Evolutionary conservation across 2,113 vertebrate species (phyloP), one percentile per base, ranked within the genome.

Genomic region (Sporophila hypoxantha): DNA sequence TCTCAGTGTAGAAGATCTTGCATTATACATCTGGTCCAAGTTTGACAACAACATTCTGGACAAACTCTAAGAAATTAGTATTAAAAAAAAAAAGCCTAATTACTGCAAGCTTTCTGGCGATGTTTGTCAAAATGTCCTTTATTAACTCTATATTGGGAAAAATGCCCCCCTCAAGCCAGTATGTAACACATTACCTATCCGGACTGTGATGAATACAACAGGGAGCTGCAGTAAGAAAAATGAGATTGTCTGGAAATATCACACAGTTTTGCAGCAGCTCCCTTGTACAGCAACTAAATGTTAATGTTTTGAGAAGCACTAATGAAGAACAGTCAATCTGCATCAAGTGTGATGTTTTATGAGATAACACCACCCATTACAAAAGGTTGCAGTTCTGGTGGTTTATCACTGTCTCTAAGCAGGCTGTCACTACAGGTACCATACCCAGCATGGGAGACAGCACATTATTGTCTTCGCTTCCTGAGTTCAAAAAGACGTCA

Each of bases 401-500:
- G 42, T 76, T 20, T 55, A 36, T 49, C n/a, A 4, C 56, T 32
- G 55, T 36, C 56, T 56, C 39, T 59, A 87, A 82, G 68, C 50
- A 76, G 76, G 1, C 23, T 44, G 39, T 30, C 66, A 59, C 22
- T 39, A 47, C 49, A 74, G 76, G 76, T 12, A 46, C 25, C 85
- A 74, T 97, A 99, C 99, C 99, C 95, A 95, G 93, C 71, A 96
- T 93, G 4, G 98, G 97, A 56, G 98, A 98, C 5, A 85, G 93
- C 66, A 95, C 49, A 2, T 92, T 95, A 60, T 91, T 96, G 53
- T 98, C 98, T 66, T 99, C 98, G 17, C 92, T 95, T 49, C 96
- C 96, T 3, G 99, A 99, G 91, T 98, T 99, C 46, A 99, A 94
- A 73, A 99, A 99, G 91, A 99, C 98, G 27, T 99, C 99, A 5